Base-by-base conservation (phyloP, 92 coral and sea anemone genomes). In the Heliopora coerulea region DNA sequence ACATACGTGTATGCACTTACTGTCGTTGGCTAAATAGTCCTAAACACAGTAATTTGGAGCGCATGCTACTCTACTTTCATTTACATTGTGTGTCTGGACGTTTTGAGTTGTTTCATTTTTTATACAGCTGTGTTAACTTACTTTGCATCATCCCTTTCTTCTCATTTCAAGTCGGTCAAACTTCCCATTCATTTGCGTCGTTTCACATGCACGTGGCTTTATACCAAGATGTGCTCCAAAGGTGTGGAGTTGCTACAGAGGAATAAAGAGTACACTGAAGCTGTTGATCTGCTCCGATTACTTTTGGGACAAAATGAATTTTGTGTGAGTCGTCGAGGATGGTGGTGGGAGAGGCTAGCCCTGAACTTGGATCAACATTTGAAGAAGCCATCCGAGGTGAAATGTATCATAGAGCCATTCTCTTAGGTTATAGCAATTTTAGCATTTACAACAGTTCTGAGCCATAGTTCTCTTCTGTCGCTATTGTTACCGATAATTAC, bases 231-330 rank as follows among this genome's bases (percentile, higher is more conserved):
- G 98, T 93, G 95, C 24, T 93, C 85, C 59, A 84, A 63, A 46
- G 98, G 98, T 9, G 98, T 93, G 24, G 98, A 93, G 40, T 83
- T 93, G 57, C 68, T 93, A 37, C 98, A 93, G 82, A 88, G 91
- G 59, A 83, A 81, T 87, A 86, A 86, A 49, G 82, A 65, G 10
- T 93, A 93, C 58, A 84, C 65, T 0, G 96, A 86, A 11, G 98
- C 98, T 30, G 98, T 93, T 19, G 66, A 75, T 18, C 93, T 88
- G 57, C 73, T 93, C 18, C 86, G 89, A 24, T 42, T 52, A 33
- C 83, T 93, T 26, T 81, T 93, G 6, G 62, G 79, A 35, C 98
- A 93, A 67, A 76, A 83, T 26, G 84, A 75, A 4, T 84, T 85
- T 50, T 93, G 98, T 74, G 86, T 86, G 44, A 96, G 86, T 65